A percentile compares a stretch with the other conserved stretches of the same genome.
These are phyloP conservation scores for Myiozetetes cayanensis DNA, from an alignment of 2,113 vertebrate species.

Conservation along the genomic window DNA sequence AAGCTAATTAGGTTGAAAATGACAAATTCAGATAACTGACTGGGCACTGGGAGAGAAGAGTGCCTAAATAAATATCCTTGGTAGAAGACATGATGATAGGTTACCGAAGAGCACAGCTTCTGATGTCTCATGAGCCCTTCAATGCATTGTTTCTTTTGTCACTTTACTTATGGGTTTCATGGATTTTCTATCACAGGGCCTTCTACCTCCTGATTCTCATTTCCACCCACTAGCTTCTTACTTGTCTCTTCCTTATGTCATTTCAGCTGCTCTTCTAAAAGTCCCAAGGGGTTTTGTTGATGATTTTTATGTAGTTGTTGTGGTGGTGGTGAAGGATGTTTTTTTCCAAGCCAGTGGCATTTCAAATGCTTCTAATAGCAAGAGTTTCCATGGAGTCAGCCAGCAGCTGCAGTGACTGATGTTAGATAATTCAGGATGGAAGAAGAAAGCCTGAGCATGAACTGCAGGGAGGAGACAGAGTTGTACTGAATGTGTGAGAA, in stretches of 20 bases:
- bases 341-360: not conserved
- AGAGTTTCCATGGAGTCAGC: not conserved
- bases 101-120: not conserved
- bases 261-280: not conserved
- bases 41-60: not conserved
- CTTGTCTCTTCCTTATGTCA: not conserved
- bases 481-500: not conserved
- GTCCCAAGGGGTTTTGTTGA: fast-evolving
- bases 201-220: not conserved
- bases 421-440: not conserved
- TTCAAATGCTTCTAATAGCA: not conserved
- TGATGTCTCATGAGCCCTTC: not conserved
- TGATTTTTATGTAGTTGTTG: not conserved
- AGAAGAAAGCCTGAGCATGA: not conserved
- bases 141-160: not conserved
- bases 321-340: not conserved
- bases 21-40: not conserved
- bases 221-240: not conserved
- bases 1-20: not conserved
- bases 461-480: not conserved
- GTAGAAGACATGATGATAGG: not conserved
- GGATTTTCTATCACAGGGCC: not conserved
- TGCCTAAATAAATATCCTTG: not conserved
- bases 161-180: not conserved
- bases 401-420: not conserved